These are phyloP conservation scores for Augiades crinisus DNA, from an alignment of 2,888 invertebrate genomes.

Conservation along the genomic window DNA sequence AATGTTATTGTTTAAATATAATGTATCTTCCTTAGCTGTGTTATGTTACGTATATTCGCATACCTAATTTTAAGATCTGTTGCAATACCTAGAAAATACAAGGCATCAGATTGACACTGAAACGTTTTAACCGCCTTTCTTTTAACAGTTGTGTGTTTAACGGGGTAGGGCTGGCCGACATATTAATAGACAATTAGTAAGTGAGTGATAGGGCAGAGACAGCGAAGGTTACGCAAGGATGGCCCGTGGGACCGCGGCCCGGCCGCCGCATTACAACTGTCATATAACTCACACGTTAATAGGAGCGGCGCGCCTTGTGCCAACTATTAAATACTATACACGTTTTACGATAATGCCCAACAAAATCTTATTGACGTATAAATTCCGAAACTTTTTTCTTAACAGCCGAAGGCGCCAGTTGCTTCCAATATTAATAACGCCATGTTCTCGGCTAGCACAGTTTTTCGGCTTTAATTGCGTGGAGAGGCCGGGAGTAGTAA, in stretches of 20 bases:
- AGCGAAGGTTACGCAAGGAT: slow-evolving; percentile 1
- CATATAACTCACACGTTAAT: slow-evolving; percentile 73
- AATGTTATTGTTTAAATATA: too few relatives aligned
- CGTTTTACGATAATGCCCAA: slow-evolving; percentile 75
- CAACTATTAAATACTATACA: slow-evolving; percentile 75
- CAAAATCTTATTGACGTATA: slow-evolving; percentile 76
- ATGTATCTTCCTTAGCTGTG: too few relatives aligned
- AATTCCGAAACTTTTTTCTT: slow-evolving; percentile 61
- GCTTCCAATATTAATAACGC: slow-evolving; percentile 68
- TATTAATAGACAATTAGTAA: slow-evolving; percentile 10
- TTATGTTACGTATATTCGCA: too few relatives aligned
- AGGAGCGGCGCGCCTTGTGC: slow-evolving; percentile 73
- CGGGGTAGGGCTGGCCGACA: background rate
- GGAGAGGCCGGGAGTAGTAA: slow-evolving; percentile 62
- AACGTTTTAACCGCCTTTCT: too few relatives aligned
- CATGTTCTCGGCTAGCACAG: slow-evolving; percentile 56
- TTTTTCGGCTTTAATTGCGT: slow-evolving; percentile 71
- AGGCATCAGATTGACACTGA: too few relatives aligned
- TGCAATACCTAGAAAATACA: too few relatives aligned
- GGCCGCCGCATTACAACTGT: slow-evolving; percentile 52
- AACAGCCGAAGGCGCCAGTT: slow-evolving; percentile 74
- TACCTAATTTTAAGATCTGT: too few relatives aligned
- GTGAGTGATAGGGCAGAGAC: slow-evolving; percentile 4
- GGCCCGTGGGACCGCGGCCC: slow-evolving; percentile 16
- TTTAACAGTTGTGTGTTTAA: too few relatives aligned